A percentile compares a stretch with the other conserved stretches of the same genome.
These are phyloP conservation scores for Mionectes olivaceus DNA, from an alignment of 2,797 vertebrate genomes.

Conservation along the genomic window DNA sequence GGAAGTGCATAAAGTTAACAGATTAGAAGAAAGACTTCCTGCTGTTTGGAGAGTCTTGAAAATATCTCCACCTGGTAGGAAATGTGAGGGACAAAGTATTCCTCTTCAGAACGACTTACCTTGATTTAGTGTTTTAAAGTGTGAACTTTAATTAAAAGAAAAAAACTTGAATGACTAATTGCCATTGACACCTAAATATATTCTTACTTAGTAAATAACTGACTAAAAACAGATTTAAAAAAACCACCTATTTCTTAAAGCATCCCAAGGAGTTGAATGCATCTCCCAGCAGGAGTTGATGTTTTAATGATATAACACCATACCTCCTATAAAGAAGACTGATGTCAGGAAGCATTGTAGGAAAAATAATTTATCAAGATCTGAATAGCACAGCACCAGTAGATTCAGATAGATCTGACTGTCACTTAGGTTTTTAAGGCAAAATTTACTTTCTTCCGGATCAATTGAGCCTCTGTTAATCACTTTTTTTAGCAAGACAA, in stretches of 20 bases:
- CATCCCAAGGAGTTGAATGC: not conserved
- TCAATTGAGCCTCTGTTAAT: not conserved
- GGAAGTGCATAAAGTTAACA: not conserved
- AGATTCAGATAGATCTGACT: constrained; percentile 10
- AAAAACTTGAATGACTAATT: constrained; percentile 30
- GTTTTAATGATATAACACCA: not conserved
- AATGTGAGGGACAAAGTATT: constrained; percentile 13
- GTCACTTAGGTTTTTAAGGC: not conserved
- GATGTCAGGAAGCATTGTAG: constrained; percentile 10
- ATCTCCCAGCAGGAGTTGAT: not conserved
- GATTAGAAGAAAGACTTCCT: not conserved
- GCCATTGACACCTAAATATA: constrained; percentile 34
- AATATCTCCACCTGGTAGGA: constrained; percentile 9
- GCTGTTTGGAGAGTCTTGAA: constrained; percentile 33
- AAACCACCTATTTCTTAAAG: not conserved
- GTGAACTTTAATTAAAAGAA: constrained; percentile 50
- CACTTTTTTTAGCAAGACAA: not conserved
- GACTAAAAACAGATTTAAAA: not conserved
- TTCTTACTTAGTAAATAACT: constrained; percentile 21
- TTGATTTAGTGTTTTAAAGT: constrained; percentile 45
- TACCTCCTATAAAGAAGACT: constrained; percentile 12
- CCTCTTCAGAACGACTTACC: constrained; percentile 1
- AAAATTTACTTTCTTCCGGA: not conserved
- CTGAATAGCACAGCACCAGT: not conserved
- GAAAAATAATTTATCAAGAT: constrained; percentile 7